Base-by-base conservation (phyloP, 2,113 vertebrate species). In the Myotis davidii region DNA sequence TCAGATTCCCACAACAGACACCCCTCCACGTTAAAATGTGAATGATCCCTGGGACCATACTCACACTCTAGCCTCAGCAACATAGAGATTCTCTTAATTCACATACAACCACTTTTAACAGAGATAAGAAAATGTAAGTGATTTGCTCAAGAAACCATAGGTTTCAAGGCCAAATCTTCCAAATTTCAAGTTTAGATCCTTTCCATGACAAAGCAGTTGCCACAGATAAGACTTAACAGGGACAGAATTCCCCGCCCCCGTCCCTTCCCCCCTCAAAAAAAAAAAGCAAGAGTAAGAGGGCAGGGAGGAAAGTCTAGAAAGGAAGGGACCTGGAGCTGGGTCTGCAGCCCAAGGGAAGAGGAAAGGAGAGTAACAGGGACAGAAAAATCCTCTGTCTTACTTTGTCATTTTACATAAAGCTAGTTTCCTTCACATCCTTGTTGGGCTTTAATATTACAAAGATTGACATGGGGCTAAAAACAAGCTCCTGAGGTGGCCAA, bases 141-240 rank as follows among this genome's bases (percentile, higher is more conserved):
- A 87, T 81, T 73, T 84, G 45, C 20, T 86, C 37, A 81, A 85
- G 21, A 85, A 69, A 94, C 34, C 23, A 91, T 4, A 91, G 9
- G 23, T 61, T 85, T 92, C 52, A 72, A 78, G 37, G 37, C 6
- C 34, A 90, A 94, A n/a, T 48, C 81, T 85, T 96, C 64, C 59
- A 56, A 83, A 59, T 90, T 37, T 74, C 64, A 76, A 95, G 23
- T 16, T 91, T 92, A 83, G 72, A 78, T 7, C 37, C 39, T 95
- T 94, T 76, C 25, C 11, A 48, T 54, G 27, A 93, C 23, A 61
- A 48, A 54, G 8, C n/a, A 34, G 61, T 83, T 79, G n/a, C 70
- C 76, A 81, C 20, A 56, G 37, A 79, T 85, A 85, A 89, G 25
- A 74, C 13, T 70, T 45, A 59, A 34, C 6, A 85, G 20, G 10